Evolutionary conservation across 2,113 vertebrate genomes (phyloP), one percentile per base, ranked within the genome.

Genomic region (Leptodactylus fuscus): DNA sequence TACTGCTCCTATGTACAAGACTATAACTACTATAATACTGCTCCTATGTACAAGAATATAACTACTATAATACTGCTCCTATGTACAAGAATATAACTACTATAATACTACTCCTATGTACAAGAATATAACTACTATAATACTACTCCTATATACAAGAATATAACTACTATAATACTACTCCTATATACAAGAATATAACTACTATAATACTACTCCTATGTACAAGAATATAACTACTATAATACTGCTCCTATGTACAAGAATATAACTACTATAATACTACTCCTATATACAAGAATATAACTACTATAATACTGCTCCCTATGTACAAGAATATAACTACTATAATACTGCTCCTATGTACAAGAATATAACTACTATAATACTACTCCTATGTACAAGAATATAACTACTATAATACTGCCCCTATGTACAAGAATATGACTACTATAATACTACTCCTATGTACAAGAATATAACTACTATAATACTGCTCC

Each of bases 281-380:
- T 38, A 69, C 65, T 38, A 16, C 49, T 11, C 65, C 34, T 36
- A 38, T 69, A 3, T 65, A 65, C 60, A 65, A 18, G 60, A 65
- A 65, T 65, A 65, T 34, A 65, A 65, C 60, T 65, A 65, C 60
- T 65, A 65, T 65, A 65, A 65, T 65, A 65, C 60, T 65, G 27
- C 60, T 10, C 12, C 58, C 60, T 65, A 65, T 65, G 12, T 65
- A 65, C 60, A 65, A 18, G 60, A 32, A 65, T 32, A 65, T 65
- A 65, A 65, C 60, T 65, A 32, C 29, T 65, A 32, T 65, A 65
- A 65, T 65, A 65, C 29, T 32, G 27, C 60, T 5, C 29, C 60
- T 65, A 34, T 65, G 49, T 51, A 51, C 49, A 51, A 4, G 49
- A 51, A 51, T 51, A 51, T 51, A 51, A 51, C 49, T 51, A 51